Conservation (phyloP, 37 sponge, comb jelly and placozoan species). For the Halisarca cf. caerulea region DNA sequence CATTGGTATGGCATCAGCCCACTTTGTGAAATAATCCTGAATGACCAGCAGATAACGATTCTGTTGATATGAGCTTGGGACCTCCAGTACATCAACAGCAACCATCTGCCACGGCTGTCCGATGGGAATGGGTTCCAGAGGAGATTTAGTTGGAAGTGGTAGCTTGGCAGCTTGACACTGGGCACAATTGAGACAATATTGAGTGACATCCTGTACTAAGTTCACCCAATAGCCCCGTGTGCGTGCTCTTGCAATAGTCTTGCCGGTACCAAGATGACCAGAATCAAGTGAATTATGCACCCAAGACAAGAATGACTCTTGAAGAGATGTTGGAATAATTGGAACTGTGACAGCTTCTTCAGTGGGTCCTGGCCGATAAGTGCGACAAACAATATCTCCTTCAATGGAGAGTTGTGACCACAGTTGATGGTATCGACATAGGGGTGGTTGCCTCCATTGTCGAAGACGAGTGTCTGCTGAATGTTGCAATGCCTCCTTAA, state of each 20-base stretch:
- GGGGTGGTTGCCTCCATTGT: neutral
- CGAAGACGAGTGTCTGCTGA: neutral
- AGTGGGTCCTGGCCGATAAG: conserved; percentile 22
- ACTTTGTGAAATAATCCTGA: too few relatives aligned
- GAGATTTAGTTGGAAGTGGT: neutral
- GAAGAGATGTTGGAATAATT: conserved; percentile 6
- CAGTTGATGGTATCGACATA: conserved; percentile 31
- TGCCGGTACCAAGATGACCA: neutral
- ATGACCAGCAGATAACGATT: too few relatives aligned
- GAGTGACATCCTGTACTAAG: neutral
- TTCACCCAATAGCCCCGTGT: conserved; percentile 2
- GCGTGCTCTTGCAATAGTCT: neutral
- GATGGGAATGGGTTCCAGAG: neutral
- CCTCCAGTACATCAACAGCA: too few relatives aligned
- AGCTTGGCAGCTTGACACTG: neutral
- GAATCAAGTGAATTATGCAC: conserved; percentile 32
- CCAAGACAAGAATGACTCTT: neutral
- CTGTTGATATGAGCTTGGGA: too few relatives aligned
- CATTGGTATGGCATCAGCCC: too few relatives aligned
- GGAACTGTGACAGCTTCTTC: conserved; percentile 31
- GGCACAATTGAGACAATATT: neutral
- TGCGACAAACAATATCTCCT: conserved; percentile 28
- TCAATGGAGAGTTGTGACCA: conserved; percentile 35
- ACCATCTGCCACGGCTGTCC: too few relatives aligned
- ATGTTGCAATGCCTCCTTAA: neutral